Evolutionary conservation across 2,888 invertebrate species (phyloP).

Genomic region (Dryomyza anilis): DNA sequence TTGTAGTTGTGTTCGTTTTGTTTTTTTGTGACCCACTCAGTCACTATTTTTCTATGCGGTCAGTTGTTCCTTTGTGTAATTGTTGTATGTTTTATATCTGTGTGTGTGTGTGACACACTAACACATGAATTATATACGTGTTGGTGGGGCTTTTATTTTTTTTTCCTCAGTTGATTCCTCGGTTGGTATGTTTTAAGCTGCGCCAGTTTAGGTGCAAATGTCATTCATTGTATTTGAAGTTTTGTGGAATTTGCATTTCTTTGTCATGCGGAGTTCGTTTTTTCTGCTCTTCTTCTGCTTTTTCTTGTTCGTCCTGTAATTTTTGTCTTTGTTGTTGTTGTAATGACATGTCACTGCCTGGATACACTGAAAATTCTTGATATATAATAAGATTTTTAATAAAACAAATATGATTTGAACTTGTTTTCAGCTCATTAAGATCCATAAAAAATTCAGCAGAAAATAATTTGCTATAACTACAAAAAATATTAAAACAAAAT

Average conservation of each 20-base stretch:
- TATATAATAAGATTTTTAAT: no score
- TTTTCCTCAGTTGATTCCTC: background rate
- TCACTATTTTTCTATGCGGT: no score
- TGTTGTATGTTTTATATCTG: background rate
- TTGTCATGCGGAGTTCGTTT: conserved; percentile 25
- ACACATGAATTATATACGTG: background rate
- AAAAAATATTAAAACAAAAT: no score
- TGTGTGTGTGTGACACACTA: background rate
- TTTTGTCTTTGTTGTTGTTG: background rate
- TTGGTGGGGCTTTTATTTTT: background rate
- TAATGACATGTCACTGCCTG: no score
- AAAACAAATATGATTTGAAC: no score
- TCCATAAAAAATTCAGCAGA: no score
- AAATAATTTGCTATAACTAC: no score
- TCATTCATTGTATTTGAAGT: conserved; percentile 24
- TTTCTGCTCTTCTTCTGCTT: conserved; percentile 14
- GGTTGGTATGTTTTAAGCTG: background rate
- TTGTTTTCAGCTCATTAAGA: no score
- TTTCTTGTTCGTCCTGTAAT: background rate
- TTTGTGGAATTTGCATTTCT: conserved; percentile 24
- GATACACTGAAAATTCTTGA: no score
- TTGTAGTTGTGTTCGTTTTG: background rate
- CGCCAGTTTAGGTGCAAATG: conserved; percentile 19
- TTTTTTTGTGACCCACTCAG: background rate
- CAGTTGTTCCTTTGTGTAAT: conserved; percentile 25